Percentiles rank a stretch among this genome's conserved stretches.
Conservation (phyloP, 2,888 invertebrate species). For the Spodoptera littoralis region DNA sequence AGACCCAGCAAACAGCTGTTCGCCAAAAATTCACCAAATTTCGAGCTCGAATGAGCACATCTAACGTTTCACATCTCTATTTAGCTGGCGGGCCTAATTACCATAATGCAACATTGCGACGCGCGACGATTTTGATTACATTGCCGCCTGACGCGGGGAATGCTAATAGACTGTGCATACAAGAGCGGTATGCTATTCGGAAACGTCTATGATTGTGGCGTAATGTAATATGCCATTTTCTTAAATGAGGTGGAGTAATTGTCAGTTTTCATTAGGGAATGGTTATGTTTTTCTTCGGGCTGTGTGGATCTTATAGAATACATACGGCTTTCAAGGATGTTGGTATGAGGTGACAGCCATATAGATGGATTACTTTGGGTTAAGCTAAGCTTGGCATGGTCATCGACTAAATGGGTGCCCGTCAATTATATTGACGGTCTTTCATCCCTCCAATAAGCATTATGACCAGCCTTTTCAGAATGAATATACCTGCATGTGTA, state of each 20-base stretch:
- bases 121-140: constrained; percentile 79
- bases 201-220: constrained; percentile 64
- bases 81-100: constrained; percentile 73
- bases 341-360: too few relatives aligned
- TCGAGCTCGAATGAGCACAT: constrained; percentile 63
- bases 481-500: too few relatives aligned
- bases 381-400: too few relatives aligned
- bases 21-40: constrained; percentile 56
- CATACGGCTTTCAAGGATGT: too few relatives aligned
- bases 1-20: constrained; percentile 17
- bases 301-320: not conserved
- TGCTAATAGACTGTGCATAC: constrained; percentile 71
- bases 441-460: too few relatives aligned
- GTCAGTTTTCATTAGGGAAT: constrained; percentile 23
- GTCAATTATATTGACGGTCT: too few relatives aligned
- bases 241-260: constrained; percentile 41
- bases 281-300: not conserved
- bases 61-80: constrained; percentile 72
- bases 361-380: too few relatives aligned
- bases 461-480: too few relatives aligned
- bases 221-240: constrained; percentile 50
- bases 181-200: constrained; percentile 62
- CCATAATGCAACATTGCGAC: constrained; percentile 80
- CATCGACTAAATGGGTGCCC: too few relatives aligned
- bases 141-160: constrained; percentile 72